Evolutionary conservation across 2,888 invertebrate genomes (phyloP), one percentile per base, ranked within the genome.

Genomic region (Perdita meconis): DNA sequence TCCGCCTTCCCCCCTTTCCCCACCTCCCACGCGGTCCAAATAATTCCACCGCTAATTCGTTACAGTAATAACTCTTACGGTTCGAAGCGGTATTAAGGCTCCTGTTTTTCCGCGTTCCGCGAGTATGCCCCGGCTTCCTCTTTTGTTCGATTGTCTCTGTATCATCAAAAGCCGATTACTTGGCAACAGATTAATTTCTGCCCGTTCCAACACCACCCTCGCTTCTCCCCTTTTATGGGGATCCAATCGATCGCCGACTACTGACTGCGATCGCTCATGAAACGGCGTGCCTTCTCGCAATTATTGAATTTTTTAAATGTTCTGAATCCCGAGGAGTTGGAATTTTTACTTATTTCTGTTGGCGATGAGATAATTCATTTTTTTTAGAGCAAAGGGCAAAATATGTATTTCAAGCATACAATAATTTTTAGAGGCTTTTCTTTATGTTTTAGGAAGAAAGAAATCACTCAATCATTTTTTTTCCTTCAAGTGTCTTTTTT

Each of bases 131-230:
- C 22, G 47, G 47, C 22, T 84, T 80, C 73, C 78, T 81, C 82
- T 50, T 40, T 80, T 74, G 78, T 82, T 73, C 82, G 79, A 75
- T 82, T 71, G 81, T 72, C 82, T 73, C 80, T 89, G 89, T 89
- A 90, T 89, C 89, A 89, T 78, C 69, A 76, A 83, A 92, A 92
- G 90, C 91, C 90, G 92, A 91, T 92, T 92, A 92, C 87, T 78
- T 80, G 84, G 83, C 85, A 88, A 88, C 87, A 88, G 90, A 91
- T 92, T 91, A 91, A 91, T 92, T 91, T 89, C 88, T 88, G 85
- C 64, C 81, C 85, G 82, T 67, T 84, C 65, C 72, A 75, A 67
- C 40, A 61, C 19, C 60, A 50, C 56, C 53, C 51, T 24, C 56
- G 51, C 55, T 73, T 51, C 42, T 50, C 38, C 40, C 13, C 19